These are phyloP conservation scores for Orthosia gracilis DNA, from an alignment of 2,888 invertebrate species.

Conservation along the genomic window DNA sequence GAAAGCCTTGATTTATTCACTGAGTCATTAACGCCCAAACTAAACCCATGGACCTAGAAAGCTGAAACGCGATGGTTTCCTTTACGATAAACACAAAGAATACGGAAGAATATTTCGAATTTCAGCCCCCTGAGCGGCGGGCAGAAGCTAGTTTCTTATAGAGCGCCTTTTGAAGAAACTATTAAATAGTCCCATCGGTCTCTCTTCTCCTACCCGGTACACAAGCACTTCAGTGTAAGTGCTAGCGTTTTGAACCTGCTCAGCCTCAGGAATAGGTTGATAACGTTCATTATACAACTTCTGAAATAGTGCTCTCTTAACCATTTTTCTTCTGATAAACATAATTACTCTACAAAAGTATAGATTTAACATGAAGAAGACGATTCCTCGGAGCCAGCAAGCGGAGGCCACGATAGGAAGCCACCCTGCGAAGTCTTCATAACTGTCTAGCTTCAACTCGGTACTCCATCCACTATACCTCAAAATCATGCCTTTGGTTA, in stretches of 20 bases:
- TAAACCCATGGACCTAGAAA: background rate
- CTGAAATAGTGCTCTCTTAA: constrained; percentile 73
- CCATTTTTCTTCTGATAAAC: constrained; percentile 67
- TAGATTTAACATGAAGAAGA: constrained; percentile 77
- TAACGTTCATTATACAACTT: constrained; percentile 66
- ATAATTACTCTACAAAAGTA: constrained; percentile 75
- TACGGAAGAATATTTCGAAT: background rate
- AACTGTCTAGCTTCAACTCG: constrained; percentile 71
- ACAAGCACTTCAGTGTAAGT: constrained; percentile 68
- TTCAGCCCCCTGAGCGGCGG: background rate
- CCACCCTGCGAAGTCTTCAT: constrained; percentile 83
- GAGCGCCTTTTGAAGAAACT: background rate
- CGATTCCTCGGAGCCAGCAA: constrained; percentile 80
- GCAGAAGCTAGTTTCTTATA: background rate
- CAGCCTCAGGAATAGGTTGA: constrained; percentile 77
- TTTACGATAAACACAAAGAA: background rate
- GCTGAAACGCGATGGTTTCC: background rate
- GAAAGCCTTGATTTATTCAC: background rate
- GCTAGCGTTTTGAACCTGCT: constrained; percentile 45
- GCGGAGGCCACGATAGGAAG: constrained; percentile 78
- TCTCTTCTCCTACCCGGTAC: constrained; percentile 73
- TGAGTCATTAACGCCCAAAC: background rate
- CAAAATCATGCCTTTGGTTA: constrained; percentile 82
- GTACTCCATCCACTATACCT: constrained; percentile 84
- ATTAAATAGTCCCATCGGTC: constrained; percentile 49